Evolutionary conservation across 2,113 vertebrate genomes (phyloP), one percentile per base, ranked within the genome.

Genomic region (Austrofundulus limnaeus): DNA sequence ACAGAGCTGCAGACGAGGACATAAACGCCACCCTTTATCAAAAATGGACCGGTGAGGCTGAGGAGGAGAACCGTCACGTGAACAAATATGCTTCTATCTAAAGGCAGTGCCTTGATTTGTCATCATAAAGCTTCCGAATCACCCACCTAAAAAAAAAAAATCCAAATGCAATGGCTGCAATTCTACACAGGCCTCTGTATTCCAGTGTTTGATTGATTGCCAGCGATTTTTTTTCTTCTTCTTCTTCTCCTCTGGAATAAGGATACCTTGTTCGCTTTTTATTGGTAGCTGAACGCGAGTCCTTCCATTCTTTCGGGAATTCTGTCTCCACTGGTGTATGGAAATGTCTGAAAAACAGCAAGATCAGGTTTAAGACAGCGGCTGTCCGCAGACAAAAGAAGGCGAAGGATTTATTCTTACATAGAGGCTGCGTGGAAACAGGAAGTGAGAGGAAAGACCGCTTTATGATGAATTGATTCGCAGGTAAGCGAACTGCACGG

Each of bases 401-500:
- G 93, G 93, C 95, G 94, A 96, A 96, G 95, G 94, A 96, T 94
- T 93, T 94, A 91, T 94, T 92, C 94, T 43, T 20, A 8, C 10
- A 34, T 92, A 87, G 91, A 92, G 93, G 83, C 93, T 92, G 92
- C 92, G 92, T 92, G 93, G 82, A 83, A 91, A 28, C 3, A 94
- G 88, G 93, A 90, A 91, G 90, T 92, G 91, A 94, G 92, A 87
- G 94, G 85, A 84, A 87, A 79, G 90, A 34, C 87, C 89, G 77
- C 51, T 94, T 93, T 96, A 94, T 96, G 94, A 99, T 96, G 95
- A 97, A 95, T 96, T 96, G 95, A 94, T 92, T 88, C 91, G 70
- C 96, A 99, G 97, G 97, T 99, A 99, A 99, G 97, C 92, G n/a
- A 92, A 94, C 88, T 95, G 94, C 95, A 94, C 93, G 93, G 91